phyloP scores from a whole-genome alignment of 2,113 vertebrate genomes.

The Antennarius striatus region DNA sequence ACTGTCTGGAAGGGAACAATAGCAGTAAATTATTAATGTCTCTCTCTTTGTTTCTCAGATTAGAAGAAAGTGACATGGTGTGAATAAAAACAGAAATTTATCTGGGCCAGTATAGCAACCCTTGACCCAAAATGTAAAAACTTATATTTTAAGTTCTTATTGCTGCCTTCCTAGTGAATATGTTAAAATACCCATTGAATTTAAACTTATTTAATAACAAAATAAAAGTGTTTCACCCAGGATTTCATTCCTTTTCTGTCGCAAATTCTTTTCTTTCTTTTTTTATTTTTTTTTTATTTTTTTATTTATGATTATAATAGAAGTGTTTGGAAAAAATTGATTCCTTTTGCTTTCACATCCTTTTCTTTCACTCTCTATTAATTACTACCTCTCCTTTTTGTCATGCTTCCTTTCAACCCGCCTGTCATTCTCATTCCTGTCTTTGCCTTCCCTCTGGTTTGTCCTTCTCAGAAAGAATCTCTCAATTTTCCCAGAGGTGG shows the following conservation, averaged over 20 bases:
- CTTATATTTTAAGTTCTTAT: conserved; percentile 15
- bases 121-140: conserved; percentile 38
- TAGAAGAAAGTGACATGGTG: conserved; percentile 42
- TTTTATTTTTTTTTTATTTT: too few relatives aligned
- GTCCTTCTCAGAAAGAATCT: conserved; percentile 6
- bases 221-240: conserved; percentile 16
- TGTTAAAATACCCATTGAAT: conserved; percentile 26
- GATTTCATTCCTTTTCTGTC: neutral
- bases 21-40: conserved; percentile 77
- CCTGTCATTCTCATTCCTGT: conserved; percentile 21
- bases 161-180: conserved; percentile 7
- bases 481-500: conserved; percentile 27
- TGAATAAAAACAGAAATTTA: conserved; percentile 53
- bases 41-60: conserved; percentile 41
- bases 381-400: conserved; percentile 59
- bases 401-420: conserved; percentile 24
- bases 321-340: conserved; percentile 17
- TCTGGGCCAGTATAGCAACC: conserved; percentile 33
- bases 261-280: conserved; percentile 29
- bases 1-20: conserved; percentile 62
- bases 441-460: conserved; percentile 4
- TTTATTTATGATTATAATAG: conserved; percentile 29
- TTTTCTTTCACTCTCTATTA: conserved; percentile 66
- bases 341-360: conserved; percentile 21
- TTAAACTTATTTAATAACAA: conserved; percentile 19